phyloP scores from a whole-genome alignment of 2,888 invertebrate species.

The Napeogenes inachia region DNA sequence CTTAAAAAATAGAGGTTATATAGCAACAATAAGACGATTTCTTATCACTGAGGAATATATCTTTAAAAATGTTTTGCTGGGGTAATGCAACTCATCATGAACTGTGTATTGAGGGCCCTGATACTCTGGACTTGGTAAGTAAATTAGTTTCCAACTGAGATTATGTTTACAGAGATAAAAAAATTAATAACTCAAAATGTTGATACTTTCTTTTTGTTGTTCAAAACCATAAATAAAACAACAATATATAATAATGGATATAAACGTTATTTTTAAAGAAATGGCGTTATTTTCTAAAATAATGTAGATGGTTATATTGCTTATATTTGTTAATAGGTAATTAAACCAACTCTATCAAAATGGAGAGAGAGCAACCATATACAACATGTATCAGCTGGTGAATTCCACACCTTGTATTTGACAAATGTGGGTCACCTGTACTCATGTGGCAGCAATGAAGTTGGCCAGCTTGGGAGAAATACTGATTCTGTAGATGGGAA shows the following conservation, averaged over 20 bases:
- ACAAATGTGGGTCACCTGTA: constrained; percentile 87
- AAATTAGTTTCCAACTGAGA: background rate
- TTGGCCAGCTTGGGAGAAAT: constrained; percentile 89
- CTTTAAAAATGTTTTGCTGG: constrained; percentile 70
- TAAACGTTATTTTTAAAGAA: too few relatives aligned
- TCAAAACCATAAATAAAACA: too few relatives aligned
- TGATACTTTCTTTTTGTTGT: constrained; percentile 9
- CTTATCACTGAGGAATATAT: constrained; percentile 5
- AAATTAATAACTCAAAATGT: constrained; percentile 3
- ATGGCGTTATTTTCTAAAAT: background rate
- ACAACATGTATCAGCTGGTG: constrained; percentile 83
- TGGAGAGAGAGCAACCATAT: constrained; percentile 79
- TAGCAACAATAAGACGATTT: constrained; percentile 29
- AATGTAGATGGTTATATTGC: background rate
- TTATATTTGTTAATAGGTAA: constrained; percentile 66
- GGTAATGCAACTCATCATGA: constrained; percentile 73
- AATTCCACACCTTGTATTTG: constrained; percentile 88
- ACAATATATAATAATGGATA: too few relatives aligned
- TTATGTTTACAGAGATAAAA: background rate
- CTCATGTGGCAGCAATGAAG: constrained; percentile 95
- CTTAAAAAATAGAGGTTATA: constrained; percentile 1
- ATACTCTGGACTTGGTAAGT: constrained; percentile 60
- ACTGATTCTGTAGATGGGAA: constrained; percentile 52
- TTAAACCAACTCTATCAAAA: constrained; percentile 78
- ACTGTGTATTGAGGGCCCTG: constrained; percentile 62